These are phyloP conservation scores for Oriolus oriolus DNA, from an alignment of 2,113 vertebrate genomes.

Conservation along the genomic window DNA sequence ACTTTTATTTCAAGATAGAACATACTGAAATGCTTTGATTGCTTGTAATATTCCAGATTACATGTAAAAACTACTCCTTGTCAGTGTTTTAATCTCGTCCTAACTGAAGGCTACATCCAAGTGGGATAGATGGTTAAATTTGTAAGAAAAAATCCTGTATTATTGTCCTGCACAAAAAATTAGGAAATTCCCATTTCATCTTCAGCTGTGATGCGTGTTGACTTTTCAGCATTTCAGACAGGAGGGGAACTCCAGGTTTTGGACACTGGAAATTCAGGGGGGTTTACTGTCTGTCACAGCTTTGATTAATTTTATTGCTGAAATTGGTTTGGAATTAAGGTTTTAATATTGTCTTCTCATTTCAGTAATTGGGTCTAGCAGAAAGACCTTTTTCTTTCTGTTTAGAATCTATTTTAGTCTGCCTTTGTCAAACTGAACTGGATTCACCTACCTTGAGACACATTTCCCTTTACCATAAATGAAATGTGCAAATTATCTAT, in stretches of 20 bases:
- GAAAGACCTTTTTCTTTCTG: background rate
- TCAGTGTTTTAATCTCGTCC: background rate
- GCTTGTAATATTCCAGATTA: background rate
- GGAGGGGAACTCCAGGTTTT: background rate
- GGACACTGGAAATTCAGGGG: background rate
- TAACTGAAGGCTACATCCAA: background rate
- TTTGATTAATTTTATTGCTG: background rate
- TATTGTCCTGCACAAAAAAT: background rate
- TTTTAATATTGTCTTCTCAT: background rate
- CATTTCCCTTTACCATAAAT: conserved; percentile 11
- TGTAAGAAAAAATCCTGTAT: background rate
- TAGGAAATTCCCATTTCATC: background rate
- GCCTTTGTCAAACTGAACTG: background rate
- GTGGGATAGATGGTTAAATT: background rate
- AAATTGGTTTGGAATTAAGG: background rate
- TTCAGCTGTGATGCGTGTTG: background rate
- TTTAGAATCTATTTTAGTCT: conserved; percentile 4
- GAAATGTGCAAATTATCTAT: conserved; percentile 52
- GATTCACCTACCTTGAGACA: conserved; percentile 38
- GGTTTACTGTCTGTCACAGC: background rate
- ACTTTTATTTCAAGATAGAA: background rate
- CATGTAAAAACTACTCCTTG: background rate
- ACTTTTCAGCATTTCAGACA: background rate
- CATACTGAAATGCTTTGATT: background rate
- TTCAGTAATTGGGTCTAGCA: background rate